Evolutionary conservation across 2,113 vertebrate species (phyloP).

Genomic region (Meles meles): DNA sequence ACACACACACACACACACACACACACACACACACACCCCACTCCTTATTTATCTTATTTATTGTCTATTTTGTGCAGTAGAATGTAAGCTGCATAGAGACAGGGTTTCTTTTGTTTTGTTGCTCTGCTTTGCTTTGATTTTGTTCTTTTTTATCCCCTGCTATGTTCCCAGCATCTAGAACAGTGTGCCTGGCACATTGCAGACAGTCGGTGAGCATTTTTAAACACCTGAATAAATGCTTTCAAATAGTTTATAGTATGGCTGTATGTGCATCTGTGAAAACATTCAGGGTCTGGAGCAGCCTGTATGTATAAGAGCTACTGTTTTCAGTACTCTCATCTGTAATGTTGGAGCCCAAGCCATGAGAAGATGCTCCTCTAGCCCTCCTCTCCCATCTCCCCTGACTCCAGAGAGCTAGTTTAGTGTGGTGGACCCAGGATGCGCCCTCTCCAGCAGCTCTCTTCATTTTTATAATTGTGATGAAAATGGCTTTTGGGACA

Average conservation of each 20-base stretch:
- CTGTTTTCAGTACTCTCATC: background rate
- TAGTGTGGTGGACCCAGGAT: background rate
- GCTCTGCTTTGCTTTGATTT: background rate
- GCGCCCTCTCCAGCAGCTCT: background rate
- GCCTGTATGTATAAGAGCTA: background rate
- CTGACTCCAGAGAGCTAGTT: background rate
- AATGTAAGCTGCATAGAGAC: background rate
- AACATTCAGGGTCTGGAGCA: background rate
- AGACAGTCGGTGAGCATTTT: background rate
- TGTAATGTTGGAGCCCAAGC: background rate
- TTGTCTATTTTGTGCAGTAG: background rate
- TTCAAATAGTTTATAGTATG: background rate
- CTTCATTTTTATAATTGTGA: constrained; percentile 29
- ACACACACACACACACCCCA: background rate
- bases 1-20: background rate
- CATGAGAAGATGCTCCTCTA: background rate
- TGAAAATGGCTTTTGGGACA: constrained; percentile 35
- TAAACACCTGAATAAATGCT: background rate
- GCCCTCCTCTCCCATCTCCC: fast-evolving
- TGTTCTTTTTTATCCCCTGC: background rate
- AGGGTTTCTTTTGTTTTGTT: background rate
- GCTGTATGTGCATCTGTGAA: background rate
- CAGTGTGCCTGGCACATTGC: background rate
- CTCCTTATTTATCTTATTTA: background rate
- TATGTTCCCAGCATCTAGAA: background rate